These are phyloP conservation scores for Timandra comae DNA, from an alignment of 2,888 invertebrate genomes.

Conservation along the genomic window DNA sequence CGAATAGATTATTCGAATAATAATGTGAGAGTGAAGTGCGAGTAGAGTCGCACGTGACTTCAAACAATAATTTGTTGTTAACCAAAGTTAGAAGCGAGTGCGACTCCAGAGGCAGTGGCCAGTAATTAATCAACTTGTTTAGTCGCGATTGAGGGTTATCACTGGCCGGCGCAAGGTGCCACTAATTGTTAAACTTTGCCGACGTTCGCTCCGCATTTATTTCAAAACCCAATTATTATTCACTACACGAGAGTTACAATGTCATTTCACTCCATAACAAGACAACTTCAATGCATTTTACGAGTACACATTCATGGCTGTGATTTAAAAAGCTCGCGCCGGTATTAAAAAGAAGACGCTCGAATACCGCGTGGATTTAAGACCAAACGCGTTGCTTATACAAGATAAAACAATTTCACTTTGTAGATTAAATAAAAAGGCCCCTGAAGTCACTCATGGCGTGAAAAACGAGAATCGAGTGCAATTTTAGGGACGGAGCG, in stretches of 20 bases:
- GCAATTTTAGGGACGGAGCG: constrained; percentile 51
- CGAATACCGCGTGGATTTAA: constrained; percentile 13
- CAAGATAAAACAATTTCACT: constrained; percentile 44
- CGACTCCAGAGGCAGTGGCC: constrained; percentile 28
- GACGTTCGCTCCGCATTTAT: constrained; percentile 29
- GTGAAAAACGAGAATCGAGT: constrained; percentile 41
- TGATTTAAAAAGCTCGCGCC: constrained; percentile 15
- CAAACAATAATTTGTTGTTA: constrained; percentile 8
- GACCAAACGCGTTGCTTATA: constrained; percentile 27
- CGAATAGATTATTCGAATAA: constrained; percentile 6
- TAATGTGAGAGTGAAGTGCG: too few relatives aligned
- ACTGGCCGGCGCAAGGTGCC: constrained; percentile 28
- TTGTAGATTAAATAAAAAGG: constrained; percentile 52
- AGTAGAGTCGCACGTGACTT: constrained; percentile 16
- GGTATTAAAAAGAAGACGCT: constrained; percentile 14
- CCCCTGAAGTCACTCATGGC: constrained; percentile 41
- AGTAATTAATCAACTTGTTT: constrained; percentile 59
- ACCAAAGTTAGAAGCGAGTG: constrained; percentile 30
- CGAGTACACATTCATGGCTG: constrained; percentile 10
- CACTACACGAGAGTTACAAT: too few relatives aligned
- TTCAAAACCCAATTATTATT: constrained; percentile 1
- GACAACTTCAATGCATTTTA: constrained; percentile 10
- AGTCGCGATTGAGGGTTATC: constrained; percentile 44
- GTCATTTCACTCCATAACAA: too few relatives aligned
- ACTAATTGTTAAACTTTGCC: constrained; percentile 54